Base-by-base conservation (phyloP, 1,140 invertebrate genomes). In the Drosophila orena region DNA sequence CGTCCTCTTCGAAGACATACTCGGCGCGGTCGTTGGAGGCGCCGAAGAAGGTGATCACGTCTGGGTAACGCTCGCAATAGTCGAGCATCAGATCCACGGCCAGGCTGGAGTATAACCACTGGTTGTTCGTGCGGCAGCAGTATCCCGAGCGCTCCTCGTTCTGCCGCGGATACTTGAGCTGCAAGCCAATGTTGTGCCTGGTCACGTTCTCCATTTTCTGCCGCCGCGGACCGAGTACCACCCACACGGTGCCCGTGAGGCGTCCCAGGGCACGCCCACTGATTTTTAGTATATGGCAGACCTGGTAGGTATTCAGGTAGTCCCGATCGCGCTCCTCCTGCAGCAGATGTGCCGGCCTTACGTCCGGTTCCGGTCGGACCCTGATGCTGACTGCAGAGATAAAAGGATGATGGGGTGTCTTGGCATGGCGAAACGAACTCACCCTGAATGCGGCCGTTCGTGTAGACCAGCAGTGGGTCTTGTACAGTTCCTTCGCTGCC, bases 131-230 rank as follows among this genome's bases (percentile, higher is more conserved):
- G 86, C 95, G 96, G 53, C 94, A 96, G 0, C 97, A 98, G 90
- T 96, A 98, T 10, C 97, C 97, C 27, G 95, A 94, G 0, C 97
- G 94, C 92, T 96, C 93, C 89, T 94, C 93, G 76, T 95, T 95
- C 90, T 94, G 59, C 2, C 92, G 97, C 54, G 96, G 97, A 79
- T 96, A 97, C 92, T 99, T 99, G 1, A 99, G 93, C 92, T 98
- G 97, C 11, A 99, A 93, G 0, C 98, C 98, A 30, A 99, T 94
- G 90, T 99, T 99, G 22, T 96, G 90, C 89, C 95, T 96, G n/a
- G 92, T 92, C 6, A 91, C 80, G 69, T 93, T 92, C 47, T 93
- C 92, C 12, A 91, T 57, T 6, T 91, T 85, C 3, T 81, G 74
- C 11, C 86, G 76, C 34, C 92, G 93, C 5, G 93, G 89, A 0